phyloP scores from a whole-genome alignment of 37 sponge, comb jelly and placozoan species.

The Geodia barretti region DNA sequence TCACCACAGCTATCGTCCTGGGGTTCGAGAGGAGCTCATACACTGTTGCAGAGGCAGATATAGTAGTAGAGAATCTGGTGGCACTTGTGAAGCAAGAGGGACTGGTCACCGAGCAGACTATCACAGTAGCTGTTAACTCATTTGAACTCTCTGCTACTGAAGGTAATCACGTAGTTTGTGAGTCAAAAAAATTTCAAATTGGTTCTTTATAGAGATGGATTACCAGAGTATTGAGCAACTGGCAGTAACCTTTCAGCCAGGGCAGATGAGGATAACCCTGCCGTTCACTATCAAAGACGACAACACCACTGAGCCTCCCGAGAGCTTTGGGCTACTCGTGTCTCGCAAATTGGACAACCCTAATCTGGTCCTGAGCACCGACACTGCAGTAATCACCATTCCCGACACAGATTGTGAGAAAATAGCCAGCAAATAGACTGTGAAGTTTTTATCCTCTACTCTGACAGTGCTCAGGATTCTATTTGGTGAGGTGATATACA shows the following conservation, averaged over 20 bases:
- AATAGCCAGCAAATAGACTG: too few species aligned
- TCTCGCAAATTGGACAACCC: neutral
- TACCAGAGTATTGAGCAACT: too few species aligned
- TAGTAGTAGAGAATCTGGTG: neutral
- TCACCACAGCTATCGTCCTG: neutral
- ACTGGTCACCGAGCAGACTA: neutral
- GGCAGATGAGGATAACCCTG: neutral
- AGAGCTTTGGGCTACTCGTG: neutral
- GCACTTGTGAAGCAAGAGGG: neutral
- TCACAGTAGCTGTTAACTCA: neutral
- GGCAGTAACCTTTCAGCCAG: neutral
- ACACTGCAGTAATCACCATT: too few species aligned
- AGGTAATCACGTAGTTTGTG: too few species aligned
- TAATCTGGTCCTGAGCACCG: neutral
- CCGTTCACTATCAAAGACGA: neutral
- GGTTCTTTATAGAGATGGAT: too few species aligned
- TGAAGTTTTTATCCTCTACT: neutral
- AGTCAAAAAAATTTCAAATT: too few species aligned
- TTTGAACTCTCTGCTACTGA: too few species aligned
- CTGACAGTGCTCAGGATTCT: neutral
- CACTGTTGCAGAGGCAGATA: neutral
- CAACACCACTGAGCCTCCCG: neutral
- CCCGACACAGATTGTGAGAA: too few species aligned
- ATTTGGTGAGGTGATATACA: neutral
- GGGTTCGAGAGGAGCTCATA: neutral